Percentiles rank a stretch among this genome's conserved stretches.
phyloP scores from a whole-genome alignment of 2,113 vertebrate genomes.

The Ranitomeya imitator region DNA sequence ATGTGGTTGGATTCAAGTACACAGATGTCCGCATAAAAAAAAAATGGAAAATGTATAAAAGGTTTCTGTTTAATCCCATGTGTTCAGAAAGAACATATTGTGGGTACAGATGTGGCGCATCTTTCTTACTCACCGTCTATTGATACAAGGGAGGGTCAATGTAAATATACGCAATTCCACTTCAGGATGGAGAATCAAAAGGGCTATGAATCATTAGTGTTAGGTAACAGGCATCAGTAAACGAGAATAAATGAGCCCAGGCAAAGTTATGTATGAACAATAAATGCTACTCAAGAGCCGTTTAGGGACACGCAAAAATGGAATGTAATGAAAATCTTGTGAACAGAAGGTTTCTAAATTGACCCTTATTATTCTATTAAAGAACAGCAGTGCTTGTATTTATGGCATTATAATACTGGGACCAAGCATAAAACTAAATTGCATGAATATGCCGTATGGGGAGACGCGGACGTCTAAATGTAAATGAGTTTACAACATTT shows the following conservation, averaged over 20 bases:
- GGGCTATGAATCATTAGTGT: neutral
- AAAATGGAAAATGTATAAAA: conserved; percentile 18
- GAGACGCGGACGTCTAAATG: neutral
- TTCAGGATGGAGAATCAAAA: conserved; percentile 23
- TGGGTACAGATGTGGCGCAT: conserved; percentile 22
- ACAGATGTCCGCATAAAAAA: conserved; percentile 28
- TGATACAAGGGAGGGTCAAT: neutral
- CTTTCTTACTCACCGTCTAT: conserved; percentile 16
- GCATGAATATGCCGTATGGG: neutral
- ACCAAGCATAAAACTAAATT: conserved; percentile 24
- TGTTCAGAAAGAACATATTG: conserved; percentile 15
- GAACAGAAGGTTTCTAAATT: conserved; percentile 13
- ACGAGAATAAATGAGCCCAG: neutral
- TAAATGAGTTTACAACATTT: neutral
- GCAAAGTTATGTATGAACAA: conserved; percentile 16
- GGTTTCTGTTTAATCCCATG: conserved; percentile 34
- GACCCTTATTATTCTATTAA: conserved; percentile 29
- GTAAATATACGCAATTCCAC: conserved; percentile 16
- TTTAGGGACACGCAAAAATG: conserved; percentile 33
- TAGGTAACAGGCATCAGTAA: conserved; percentile 7
- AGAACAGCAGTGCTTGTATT: conserved; percentile 12
- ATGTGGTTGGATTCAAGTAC: conserved; percentile 44
- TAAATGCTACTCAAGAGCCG: conserved; percentile 20
- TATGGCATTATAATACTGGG: conserved; percentile 17
- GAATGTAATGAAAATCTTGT: neutral